A percentile compares a stretch with the other conserved stretches of the same genome.
Evolutionary conservation across 2,113 vertebrate genomes (phyloP).

Genomic region (Aphyosemion australe): DNA sequence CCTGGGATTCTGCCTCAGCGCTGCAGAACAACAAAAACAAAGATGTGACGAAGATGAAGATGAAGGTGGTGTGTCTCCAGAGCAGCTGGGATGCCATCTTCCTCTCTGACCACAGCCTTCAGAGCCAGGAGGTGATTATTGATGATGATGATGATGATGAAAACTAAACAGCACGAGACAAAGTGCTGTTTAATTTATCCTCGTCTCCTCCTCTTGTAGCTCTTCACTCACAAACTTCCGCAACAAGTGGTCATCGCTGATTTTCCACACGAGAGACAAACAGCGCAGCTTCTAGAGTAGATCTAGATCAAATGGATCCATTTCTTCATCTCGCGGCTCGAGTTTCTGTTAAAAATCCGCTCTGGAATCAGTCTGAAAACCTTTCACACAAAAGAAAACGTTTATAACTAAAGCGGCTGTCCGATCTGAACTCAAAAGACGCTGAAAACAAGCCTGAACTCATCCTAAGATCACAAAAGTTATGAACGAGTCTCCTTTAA

Average conservation of each 20-base stretch:
- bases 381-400: not conserved
- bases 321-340: too few relatives aligned
- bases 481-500: not conserved
- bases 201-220: too few relatives aligned
- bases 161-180: not conserved
- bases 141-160: not conserved
- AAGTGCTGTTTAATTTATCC: too few relatives aligned
- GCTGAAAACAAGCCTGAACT: not conserved
- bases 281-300: too few relatives aligned
- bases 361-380: too few relatives aligned
- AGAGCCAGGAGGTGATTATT: too few relatives aligned
- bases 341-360: not conserved
- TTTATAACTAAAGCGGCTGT: not conserved
- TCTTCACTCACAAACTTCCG: not conserved
- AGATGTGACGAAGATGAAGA: conserved; percentile 11
- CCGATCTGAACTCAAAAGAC: not conserved
- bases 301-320: too few relatives aligned
- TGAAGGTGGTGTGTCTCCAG: too few relatives aligned
- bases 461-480: not conserved
- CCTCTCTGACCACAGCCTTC: not conserved
- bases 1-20: conserved; percentile 26
- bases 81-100: conserved; percentile 49
- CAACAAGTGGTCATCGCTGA: conserved; percentile 8
- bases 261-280: too few relatives aligned
- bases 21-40: conserved; percentile 34